Evolutionary conservation across 1,140 invertebrate species (phyloP).

Genomic region (Hermetia illucens): DNA sequence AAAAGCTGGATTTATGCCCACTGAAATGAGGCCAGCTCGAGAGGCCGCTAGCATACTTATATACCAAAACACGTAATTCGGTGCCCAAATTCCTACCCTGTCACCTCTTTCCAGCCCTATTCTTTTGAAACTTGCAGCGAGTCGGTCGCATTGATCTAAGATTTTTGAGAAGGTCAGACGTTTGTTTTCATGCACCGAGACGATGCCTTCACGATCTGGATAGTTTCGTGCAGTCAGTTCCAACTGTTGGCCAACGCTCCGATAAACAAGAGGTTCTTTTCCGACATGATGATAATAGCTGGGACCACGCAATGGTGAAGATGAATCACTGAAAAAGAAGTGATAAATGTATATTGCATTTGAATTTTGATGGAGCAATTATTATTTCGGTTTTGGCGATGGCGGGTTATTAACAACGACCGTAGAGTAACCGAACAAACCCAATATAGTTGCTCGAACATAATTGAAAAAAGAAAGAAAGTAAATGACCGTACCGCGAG

Average conservation of each 20-base stretch:
- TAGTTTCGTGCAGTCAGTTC: conserved; percentile 38
- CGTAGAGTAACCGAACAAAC: too few relatives aligned
- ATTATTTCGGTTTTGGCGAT: too few relatives aligned
- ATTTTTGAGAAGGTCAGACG: conserved; percentile 48
- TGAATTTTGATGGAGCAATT: too few relatives aligned
- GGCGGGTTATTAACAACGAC: too few relatives aligned
- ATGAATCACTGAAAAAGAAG: too few relatives aligned
- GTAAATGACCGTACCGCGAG: too few relatives aligned
- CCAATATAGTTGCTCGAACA: too few relatives aligned
- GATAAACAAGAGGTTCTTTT: conserved; percentile 36
- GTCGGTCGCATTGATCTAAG: conserved; percentile 47
- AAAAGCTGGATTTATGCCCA: conserved; percentile 76
- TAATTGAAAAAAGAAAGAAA: too few relatives aligned
- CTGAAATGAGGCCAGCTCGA: conserved; percentile 67
- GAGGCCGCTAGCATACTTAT: conserved; percentile 61
- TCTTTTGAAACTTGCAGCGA: conserved; percentile 65
- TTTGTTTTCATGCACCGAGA: conserved; percentile 43
- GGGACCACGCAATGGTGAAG: too few relatives aligned
- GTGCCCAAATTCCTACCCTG: conserved; percentile 74
- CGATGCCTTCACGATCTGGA: conserved; percentile 41
- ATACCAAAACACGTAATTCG: conserved; percentile 75
- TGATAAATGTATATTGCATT: too few relatives aligned
- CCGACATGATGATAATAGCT: conserved; percentile 35
- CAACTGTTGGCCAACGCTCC: conserved; percentile 48
- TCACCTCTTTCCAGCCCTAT: conserved; percentile 71